These are phyloP conservation scores for Pardosa pseudoannulata DNA, from an alignment of 2,888 invertebrate genomes.

Conservation along the genomic window DNA sequence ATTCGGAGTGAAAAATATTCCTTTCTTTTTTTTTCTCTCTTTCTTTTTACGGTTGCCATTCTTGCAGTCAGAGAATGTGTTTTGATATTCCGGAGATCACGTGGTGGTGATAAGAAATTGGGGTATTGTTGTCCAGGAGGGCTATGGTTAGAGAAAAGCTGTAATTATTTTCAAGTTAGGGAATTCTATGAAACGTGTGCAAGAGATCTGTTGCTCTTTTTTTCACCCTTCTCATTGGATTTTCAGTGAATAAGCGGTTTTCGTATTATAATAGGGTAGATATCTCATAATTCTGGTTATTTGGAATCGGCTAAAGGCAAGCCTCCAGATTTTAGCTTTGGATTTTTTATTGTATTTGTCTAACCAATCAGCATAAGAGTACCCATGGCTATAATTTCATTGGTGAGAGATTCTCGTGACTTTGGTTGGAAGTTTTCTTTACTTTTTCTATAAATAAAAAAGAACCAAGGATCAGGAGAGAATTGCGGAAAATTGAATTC, in stretches of 20 bases:
- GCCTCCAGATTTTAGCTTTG: neutral
- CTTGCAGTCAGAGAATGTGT: neutral
- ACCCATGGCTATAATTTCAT: neutral
- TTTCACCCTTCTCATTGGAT: neutral
- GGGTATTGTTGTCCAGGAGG: neutral
- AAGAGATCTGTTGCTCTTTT: neutral
- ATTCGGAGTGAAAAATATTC: neutral
- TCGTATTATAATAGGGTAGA: neutral
- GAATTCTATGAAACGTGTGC: neutral
- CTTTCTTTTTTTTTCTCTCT: neutral
- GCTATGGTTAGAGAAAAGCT: neutral
- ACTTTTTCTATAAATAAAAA: too few relatives aligned
- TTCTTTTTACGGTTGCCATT: neutral
- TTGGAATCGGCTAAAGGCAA: neutral
- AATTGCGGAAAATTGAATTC: too few relatives aligned
- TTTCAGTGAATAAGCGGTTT: neutral
- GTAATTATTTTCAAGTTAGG: conserved; percentile 9
- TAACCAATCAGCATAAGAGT: neutral
- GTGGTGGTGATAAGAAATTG: neutral
- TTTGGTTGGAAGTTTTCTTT: too few relatives aligned
- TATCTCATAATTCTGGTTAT: conserved; percentile 4
- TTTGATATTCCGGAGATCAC: neutral
- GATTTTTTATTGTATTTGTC: neutral
- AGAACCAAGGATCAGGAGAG: too few relatives aligned
- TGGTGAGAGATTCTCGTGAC: neutral